Evolutionary conservation across 2,888 invertebrate genomes (phyloP).

Genomic region (Lacanobia wlatinum): DNA sequence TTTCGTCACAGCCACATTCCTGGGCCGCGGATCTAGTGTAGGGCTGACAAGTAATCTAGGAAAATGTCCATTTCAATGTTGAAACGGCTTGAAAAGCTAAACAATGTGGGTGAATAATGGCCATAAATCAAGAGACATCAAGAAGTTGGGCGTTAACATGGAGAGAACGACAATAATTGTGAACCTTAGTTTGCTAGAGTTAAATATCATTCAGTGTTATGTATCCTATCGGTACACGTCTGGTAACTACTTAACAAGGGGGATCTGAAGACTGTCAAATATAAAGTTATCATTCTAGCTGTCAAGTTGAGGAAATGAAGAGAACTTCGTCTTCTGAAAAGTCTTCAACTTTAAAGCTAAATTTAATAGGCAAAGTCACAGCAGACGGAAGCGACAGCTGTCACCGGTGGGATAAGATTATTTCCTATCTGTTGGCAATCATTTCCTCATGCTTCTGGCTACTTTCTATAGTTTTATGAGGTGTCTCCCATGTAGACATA

Average conservation of each 20-base stretch:
- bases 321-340: too few relatives aligned
- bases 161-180: neutral
- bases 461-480: neutral
- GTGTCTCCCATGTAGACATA: slow-evolving; percentile 17
- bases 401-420: slow-evolving; percentile 6
- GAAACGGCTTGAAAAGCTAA: slow-evolving; percentile 45
- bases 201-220: neutral
- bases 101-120: slow-evolving; percentile 55
- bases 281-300: too few relatives aligned
- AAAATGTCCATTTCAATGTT: slow-evolving; percentile 46
- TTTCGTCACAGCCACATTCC: slow-evolving; percentile 81
- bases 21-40: slow-evolving; percentile 56
- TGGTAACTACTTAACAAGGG: too few relatives aligned
- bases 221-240: too few relatives aligned
- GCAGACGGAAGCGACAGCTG: neutral
- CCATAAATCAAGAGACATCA: slow-evolving; percentile 43
- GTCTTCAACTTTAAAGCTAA: neutral
- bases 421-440: slow-evolving; percentile 3
- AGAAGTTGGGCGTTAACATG: slow-evolving; percentile 37
- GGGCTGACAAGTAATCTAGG: slow-evolving; percentile 58
- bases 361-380: too few relatives aligned
- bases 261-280: too few relatives aligned
- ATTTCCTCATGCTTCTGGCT: neutral
- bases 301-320: too few relatives aligned
- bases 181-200: neutral